Conservation (phyloP, 1,140 invertebrate species). For the Drosophila kohkoa region DNA sequence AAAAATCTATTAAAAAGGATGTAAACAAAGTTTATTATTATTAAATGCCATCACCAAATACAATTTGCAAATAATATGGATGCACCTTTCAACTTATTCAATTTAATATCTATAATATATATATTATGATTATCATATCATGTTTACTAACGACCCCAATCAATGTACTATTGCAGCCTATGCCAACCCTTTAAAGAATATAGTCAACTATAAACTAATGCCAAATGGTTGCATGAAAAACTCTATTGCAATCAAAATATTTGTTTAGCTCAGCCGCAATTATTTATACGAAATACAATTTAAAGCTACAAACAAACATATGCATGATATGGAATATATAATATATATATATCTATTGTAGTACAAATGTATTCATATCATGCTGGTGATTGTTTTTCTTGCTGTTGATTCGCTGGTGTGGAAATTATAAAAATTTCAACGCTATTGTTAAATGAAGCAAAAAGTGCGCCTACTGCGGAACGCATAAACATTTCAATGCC, state of each 20-base stretch:
- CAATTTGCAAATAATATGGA: no score
- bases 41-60: no score
- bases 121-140: no score
- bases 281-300: conserved; percentile 25
- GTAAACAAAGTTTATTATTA: no score
- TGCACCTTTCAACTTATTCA: no score
- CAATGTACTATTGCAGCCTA: no score
- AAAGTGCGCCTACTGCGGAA: conserved; percentile 15
- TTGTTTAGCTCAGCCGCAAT: conserved; percentile 7
- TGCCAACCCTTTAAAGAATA: no score
- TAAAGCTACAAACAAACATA: background rate
- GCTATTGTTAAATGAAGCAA: conserved; percentile 14
- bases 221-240: conserved; percentile 9
- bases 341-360: no score
- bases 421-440: conserved; percentile 32
- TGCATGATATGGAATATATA: background rate
- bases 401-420: conserved; percentile 8
- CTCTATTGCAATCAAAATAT: conserved; percentile 8
- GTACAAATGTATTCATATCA: background rate
- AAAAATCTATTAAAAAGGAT: no score
- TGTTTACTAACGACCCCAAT: no score
- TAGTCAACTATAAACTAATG: background rate
- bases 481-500: conserved; percentile 27
- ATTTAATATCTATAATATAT: no score
- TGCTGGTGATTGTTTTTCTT: background rate